Evolutionary conservation across 1,140 invertebrate genomes (phyloP).

Genomic region (Heterodera schachtii): DNA sequence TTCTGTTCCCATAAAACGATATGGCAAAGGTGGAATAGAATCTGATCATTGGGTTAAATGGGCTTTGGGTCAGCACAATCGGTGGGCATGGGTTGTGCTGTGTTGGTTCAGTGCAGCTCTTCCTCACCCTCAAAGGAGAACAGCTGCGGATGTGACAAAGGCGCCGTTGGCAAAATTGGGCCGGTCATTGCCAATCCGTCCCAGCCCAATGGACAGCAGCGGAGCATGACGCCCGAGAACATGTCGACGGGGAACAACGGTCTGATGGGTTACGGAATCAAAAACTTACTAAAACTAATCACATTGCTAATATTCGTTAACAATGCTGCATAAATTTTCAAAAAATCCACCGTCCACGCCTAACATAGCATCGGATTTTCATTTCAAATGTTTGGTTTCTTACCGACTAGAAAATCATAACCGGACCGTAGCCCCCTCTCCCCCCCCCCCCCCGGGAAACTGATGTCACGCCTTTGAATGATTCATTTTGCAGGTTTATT

Average conservation of each 20-base stretch:
- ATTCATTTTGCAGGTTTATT: background rate
- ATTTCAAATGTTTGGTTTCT: background rate
- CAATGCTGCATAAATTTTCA: too few relatives aligned
- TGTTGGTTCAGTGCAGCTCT: slow-evolving; percentile 10
- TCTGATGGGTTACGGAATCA: background rate
- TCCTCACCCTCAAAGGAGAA: slow-evolving; percentile 42
- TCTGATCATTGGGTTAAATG: too few relatives aligned
- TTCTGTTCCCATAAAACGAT: too few relatives aligned
- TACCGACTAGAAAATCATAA: background rate
- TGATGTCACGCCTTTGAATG: background rate
- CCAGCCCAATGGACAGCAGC: slow-evolving; percentile 31
- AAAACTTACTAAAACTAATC: too few relatives aligned
- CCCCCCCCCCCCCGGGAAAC: too few relatives aligned
- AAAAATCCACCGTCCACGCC: too few relatives aligned
- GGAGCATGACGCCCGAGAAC: slow-evolving; percentile 62
- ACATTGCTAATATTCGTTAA: too few relatives aligned
- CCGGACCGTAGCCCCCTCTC: background rate
- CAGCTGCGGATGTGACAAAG: slow-evolving; percentile 52
- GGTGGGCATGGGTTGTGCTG: background rate
- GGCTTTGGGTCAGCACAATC: background rate
- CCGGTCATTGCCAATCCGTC: background rate
- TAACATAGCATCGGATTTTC: too few relatives aligned
- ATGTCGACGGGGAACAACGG: slow-evolving; percentile 28
- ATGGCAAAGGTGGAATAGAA: too few relatives aligned
- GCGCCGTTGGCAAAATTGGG: background rate